Base-by-base conservation (phyloP, 2,797 vertebrate genomes). In the Pempheris klunzingeri region DNA sequence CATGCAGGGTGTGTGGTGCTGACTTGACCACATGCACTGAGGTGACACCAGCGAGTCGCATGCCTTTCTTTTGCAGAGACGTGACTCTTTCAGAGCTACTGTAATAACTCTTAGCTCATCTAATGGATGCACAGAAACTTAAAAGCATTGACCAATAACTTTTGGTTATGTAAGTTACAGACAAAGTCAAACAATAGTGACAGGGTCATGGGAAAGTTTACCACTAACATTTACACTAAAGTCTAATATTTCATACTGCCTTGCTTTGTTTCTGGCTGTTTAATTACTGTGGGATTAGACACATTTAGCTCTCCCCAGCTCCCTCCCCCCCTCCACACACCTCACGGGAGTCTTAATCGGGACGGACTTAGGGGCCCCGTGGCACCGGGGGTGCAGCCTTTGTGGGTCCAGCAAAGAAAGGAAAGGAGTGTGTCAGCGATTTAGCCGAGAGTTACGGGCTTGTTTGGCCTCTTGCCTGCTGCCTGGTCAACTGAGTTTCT, bases 401-500 rank as follows among this genome's bases (percentile, higher is more conserved):
- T 90, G 84, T 90, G 80, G 83, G 59, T 46, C 81, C 73, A 64
- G 74, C 69, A 81, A 64, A 88, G 87, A 92, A 90, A 90, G 84
- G 79, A 92, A 92, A 89, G 87, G 84, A 90, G 88, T 84, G 90
- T 92, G 92, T 92, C 90, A 91, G 92, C 88, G 26, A 81, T 90
- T 91, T 89, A 80, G 53, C 53, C 1, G 68, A 71, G 63, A 68
- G 71, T 67, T 54, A 59, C 74, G 74, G 88, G 78, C 81, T 15
- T 55, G 53, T 83, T 84, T 91, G 91, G 82, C 85, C 34, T 71
- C 62, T 17, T 28, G 84, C 89, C 87, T 30, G 57, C 67, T 65
- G 32, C 84, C 64, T 60, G 75, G 65, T 88, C 75, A 71, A 49
- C 83, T 80, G 87, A 68, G 78, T 57, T 78, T 86, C 61, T 57